A percentile compares a stretch with the other conserved stretches of the same genome.
Conservation (phyloP, 1,140 invertebrate species). For the Pristionchus pacificus region DNA sequence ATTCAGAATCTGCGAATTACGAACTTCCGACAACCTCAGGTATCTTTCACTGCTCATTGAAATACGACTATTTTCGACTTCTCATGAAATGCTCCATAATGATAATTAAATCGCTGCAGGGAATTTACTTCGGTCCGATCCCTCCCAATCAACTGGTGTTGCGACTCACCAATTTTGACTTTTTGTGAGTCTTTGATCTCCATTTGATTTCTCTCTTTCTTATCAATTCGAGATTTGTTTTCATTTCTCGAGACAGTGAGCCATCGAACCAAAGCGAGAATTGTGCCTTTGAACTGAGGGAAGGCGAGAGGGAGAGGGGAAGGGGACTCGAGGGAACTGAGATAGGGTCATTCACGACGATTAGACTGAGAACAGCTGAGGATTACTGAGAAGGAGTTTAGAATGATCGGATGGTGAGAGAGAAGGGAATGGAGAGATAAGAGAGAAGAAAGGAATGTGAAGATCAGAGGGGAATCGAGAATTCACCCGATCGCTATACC, state of each 20-base stretch:
- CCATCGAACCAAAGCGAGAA: neutral
- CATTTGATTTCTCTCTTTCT: conserved; percentile 11
- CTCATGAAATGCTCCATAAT: too few species aligned
- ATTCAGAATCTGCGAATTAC: conserved; percentile 33
- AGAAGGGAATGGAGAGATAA: too few species aligned
- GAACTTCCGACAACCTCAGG: conserved; percentile 33
- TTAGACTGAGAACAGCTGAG: too few species aligned
- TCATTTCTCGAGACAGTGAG: neutral
- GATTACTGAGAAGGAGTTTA: too few species aligned
- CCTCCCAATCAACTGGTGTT: conserved; percentile 32
- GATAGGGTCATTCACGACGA: neutral
- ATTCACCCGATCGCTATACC: too few species aligned
- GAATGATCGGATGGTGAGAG: too few species aligned
- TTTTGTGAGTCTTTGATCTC: conserved; percentile 27
- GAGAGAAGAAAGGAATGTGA: too few species aligned
- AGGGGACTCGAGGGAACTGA: neutral
- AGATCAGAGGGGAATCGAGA: too few species aligned
- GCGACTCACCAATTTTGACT: conserved; percentile 33
- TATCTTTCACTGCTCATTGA: neutral
- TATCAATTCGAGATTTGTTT: neutral
- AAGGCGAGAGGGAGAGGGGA: neutral
- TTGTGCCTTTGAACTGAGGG: neutral
- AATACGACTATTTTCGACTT: neutral
- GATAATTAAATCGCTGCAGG: neutral
- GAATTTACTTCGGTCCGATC: conserved; percentile 26